phyloP scores from a whole-genome alignment of 2,888 invertebrate genomes.

The Baccha elongata region DNA sequence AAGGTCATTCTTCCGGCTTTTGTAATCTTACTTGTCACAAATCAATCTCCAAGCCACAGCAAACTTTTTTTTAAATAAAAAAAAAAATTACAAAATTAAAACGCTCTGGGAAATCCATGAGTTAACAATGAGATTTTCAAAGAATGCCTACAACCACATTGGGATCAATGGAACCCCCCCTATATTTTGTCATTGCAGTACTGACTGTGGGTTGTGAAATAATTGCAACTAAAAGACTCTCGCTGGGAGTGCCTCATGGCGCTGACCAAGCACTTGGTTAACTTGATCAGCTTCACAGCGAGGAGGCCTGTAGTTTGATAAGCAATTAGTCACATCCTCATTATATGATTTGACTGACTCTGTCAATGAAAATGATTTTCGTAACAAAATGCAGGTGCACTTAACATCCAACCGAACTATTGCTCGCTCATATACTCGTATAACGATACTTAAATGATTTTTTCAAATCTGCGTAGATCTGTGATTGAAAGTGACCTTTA shows the following conservation, averaged over 20 bases:
- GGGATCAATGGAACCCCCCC: conserved; percentile 38
- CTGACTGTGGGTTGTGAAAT: not conserved
- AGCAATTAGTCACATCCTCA: conserved; percentile 71
- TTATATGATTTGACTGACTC: conserved; percentile 37
- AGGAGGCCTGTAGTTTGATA: conserved; percentile 42
- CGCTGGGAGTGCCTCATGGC: conserved; percentile 31
- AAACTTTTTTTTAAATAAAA: not conserved
- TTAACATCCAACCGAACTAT: not conserved
- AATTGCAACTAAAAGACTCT: conserved; percentile 41
- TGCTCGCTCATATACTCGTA: not conserved
- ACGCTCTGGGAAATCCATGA: conserved; percentile 30
- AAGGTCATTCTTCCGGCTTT: conserved; percentile 16
- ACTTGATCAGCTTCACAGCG: conserved; percentile 39
- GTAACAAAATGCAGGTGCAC: conserved; percentile 29
- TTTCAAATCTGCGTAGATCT: not conserved
- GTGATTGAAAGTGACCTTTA: not conserved
- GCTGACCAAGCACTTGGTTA: conserved; percentile 6
- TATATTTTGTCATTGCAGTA: not conserved
- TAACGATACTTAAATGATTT: conserved; percentile 9
- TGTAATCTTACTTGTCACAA: not conserved
- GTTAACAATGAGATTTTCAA: conserved; percentile 5
- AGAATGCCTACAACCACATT: conserved; percentile 3
- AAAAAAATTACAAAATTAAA: not conserved
- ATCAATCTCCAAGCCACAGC: conserved; percentile 6
- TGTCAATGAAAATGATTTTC: conserved; percentile 54